Evolutionary conservation across 2,797 vertebrate genomes (phyloP).

Genomic region (Lithobates sylvaticus): DNA sequence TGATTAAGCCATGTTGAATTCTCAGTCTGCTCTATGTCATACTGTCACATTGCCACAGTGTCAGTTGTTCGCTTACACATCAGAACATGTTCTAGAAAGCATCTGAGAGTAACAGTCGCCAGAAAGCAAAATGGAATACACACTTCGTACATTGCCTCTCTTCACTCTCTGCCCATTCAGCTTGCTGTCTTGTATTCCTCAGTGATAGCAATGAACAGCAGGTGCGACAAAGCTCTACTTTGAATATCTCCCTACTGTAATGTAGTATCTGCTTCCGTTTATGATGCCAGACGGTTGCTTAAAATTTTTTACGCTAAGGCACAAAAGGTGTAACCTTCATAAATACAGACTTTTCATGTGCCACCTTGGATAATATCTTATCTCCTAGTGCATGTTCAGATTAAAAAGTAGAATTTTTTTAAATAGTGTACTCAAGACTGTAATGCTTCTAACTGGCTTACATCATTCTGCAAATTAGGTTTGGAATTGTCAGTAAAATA

Average conservation of each 20-base stretch:
- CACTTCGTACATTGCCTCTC: neutral
- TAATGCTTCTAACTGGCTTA: too few species aligned
- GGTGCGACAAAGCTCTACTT: neutral
- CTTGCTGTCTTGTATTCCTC: neutral
- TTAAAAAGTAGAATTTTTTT: too few species aligned
- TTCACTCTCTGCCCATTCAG: too few species aligned
- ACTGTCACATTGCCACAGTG: constrained; percentile 37
- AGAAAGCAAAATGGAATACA: constrained; percentile 34
- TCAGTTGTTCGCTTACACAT: constrained; percentile 38
- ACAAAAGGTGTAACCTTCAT: neutral
- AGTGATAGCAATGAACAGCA: neutral
- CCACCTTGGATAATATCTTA: too few species aligned
- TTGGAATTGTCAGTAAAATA: too few species aligned
- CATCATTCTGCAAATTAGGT: too few species aligned
- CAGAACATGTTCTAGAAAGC: constrained; percentile 26
- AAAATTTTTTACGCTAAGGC: neutral
- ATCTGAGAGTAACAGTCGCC: constrained; percentile 13
- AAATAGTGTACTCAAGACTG: too few species aligned
- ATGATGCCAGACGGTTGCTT: neutral
- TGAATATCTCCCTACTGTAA: neutral
- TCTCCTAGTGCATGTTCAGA: too few species aligned
- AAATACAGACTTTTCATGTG: too few species aligned
- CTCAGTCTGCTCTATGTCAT: constrained; percentile 29
- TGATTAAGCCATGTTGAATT: constrained; percentile 43
- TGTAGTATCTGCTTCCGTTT: neutral